Conservation (phyloP, 2,888 invertebrate species). For the Ormyrus labotus region DNA sequence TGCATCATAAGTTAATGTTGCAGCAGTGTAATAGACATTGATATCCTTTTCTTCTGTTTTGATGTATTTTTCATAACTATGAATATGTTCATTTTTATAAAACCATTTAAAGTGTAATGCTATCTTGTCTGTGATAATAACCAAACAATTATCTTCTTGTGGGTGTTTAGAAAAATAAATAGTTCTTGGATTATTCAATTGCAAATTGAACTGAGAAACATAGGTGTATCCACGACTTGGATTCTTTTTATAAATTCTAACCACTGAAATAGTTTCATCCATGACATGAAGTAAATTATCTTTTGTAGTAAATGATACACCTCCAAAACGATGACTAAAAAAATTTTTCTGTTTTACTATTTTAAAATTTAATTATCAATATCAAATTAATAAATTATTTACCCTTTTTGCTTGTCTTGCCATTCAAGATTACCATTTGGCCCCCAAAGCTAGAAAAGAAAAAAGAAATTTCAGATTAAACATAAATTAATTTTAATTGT, state of each 20-base stretch:
- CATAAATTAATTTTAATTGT: too few relatives aligned
- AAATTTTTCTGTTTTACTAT: neutral
- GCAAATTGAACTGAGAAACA: constrained; percentile 65
- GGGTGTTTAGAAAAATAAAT: constrained; percentile 67
- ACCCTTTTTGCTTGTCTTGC: constrained; percentile 52
- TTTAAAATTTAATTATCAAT: constrained; percentile 5
- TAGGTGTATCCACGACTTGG: constrained; percentile 59
- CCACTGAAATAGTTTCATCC: constrained; percentile 64
- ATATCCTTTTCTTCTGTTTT: constrained; percentile 62
- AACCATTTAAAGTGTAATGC: constrained; percentile 67
- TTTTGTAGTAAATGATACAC: constrained; percentile 61
- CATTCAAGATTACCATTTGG: constrained; percentile 59
- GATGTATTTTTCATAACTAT: constrained; percentile 63
- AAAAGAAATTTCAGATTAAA: constrained; percentile 21
- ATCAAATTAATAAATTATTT: constrained; percentile 28
- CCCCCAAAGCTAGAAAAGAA: constrained; percentile 65
- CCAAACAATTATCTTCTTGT: constrained; percentile 62
- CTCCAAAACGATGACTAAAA: constrained; percentile 56
- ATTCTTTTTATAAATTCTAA: constrained; percentile 61
- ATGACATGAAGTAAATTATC: constrained; percentile 66
- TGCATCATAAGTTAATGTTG: constrained; percentile 75
- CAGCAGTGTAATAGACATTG: constrained; percentile 68
- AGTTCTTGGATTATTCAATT: constrained; percentile 61
- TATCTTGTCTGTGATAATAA: constrained; percentile 68
- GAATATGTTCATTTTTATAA: constrained; percentile 60